Evolutionary conservation across 2,888 invertebrate genomes (phyloP), one percentile per base, ranked within the genome.

Genomic region (Allophyes oxyacanthae): DNA sequence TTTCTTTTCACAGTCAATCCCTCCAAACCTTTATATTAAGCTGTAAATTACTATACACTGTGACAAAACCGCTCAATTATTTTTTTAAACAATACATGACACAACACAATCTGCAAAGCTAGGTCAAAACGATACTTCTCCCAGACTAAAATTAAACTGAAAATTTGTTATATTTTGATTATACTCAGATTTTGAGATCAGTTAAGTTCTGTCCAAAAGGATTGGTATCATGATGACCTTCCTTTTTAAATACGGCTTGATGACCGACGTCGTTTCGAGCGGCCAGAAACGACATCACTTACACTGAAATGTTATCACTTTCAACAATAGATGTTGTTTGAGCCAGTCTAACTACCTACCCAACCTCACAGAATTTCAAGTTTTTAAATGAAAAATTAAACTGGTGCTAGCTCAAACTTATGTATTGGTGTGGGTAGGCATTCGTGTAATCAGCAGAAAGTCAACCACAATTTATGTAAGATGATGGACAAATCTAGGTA

Each of bases 401-500:
- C 82, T 62, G 76, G 90, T 71, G 92, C 93, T 92, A 92, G 93
- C 92, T 89, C 92, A 84, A 88, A 84, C 82, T 52, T 60, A 44
- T 62, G 41, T 64, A 72, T 20, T 63, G 62, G 72, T 80, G 85
- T 84, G 85, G 86, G 86, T 81, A 90, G 87, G 84, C 63, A 69
- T 75, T 79, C 65, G 78, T 73, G 78, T 79, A 78, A 83, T 84
- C 84, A 82, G 80, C 83, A 71, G 79, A 85, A 89, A 92, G 92
- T 92, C 91, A 92, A 93, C 90, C 92, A 92, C 87, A 93, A 93
- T 93, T 93, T 88, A 89, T 92, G 87, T 86, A 87, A 86, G 88
- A 90, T 90, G 85, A 80, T 82, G 64, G 87, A 92, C 90, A 92
- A 93, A 92, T 92, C 81, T 91, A 92, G 91, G 90, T 92, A 92